Base-by-base conservation (phyloP, 2,888 invertebrate genomes). In the Pterostichus madidus region DNA sequence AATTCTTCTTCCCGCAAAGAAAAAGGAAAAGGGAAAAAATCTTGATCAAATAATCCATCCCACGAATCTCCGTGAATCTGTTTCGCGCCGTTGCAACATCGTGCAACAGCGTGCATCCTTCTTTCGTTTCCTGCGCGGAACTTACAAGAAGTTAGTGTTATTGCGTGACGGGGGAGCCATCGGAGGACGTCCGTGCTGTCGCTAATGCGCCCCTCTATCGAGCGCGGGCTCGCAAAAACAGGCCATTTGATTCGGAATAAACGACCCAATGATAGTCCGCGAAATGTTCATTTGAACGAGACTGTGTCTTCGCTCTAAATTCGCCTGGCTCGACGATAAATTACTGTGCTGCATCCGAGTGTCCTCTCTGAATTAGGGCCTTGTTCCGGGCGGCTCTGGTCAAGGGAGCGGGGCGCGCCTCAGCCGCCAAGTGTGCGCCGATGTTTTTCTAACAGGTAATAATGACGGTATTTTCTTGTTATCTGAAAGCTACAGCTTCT, bases 251-350 rank as follows among this genome's bases (percentile, higher is more conserved):
- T 84, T 85, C 85, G 85, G 84, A 85, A 87, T 84, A 87, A 88
- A 88, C 87, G 88, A 87, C 86, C 86, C 87, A 88, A 87, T 87
- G 87, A 88, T 88, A 87, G 87, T 77, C 64, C 83, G 81, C 87
- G 87, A 87, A 88, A 88, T 88, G 87, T 86, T 86, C 86, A 87
- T 88, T 87, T 87, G 87, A 87, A 86, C 86, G 86, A 85, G 85
- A 15, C 68, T 71, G 68, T 71, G 75, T 73, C 49, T 71, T 80
- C 80, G 80, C 56, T 81, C 81, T 80, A 80, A 80, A 80, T 73
- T 81, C 80, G 75, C 53, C 52, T 53, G 17, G 44, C 53, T 81
- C 13, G 17, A 8, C 75, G 59, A 75, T 75, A 75, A 81, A 75
- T 75, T 81, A 75, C 73, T 15, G 6, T 46, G 73, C 46, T 81